These are phyloP conservation scores for Psittacula echo DNA, from an alignment of 2,797 vertebrate species.

Conservation along the genomic window DNA sequence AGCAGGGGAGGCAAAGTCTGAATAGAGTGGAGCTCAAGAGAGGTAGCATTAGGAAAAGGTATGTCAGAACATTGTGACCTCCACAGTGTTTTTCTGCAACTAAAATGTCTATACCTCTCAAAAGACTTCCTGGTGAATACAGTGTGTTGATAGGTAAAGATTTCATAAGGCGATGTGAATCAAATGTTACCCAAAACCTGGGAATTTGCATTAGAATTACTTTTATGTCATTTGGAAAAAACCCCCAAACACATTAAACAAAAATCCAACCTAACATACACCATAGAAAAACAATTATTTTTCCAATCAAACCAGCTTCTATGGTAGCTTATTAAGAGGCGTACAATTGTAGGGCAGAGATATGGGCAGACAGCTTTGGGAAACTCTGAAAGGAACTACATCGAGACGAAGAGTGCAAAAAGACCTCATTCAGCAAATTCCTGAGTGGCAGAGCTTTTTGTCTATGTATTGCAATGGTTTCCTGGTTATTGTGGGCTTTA, in stretches of 20 bases:
- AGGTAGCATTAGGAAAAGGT: not conserved
- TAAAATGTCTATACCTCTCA: not conserved
- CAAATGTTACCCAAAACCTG: not conserved
- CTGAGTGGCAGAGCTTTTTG: not conserved
- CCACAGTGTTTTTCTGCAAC: not conserved
- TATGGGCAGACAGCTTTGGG: not conserved
- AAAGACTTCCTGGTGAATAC: not conserved
- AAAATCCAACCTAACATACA: not conserved
- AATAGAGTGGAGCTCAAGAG: not conserved
- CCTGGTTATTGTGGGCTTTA: not conserved
- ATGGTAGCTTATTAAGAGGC: not conserved
- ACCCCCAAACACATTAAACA: not conserved
- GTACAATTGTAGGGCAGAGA: not conserved
- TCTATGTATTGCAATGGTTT: not conserved
- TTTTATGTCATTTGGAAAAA: not conserved
- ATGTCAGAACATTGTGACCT: not conserved
- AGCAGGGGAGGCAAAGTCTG: not conserved
- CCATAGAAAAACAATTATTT: not conserved
- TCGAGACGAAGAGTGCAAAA: not conserved
- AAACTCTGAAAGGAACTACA: not conserved
- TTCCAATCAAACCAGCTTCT: not conserved
- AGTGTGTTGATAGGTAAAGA: not conserved
- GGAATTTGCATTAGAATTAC: not conserved
- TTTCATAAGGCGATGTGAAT: not conserved
- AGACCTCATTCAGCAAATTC: not conserved